Conservation (phyloP, 2,888 invertebrate genomes). For the Standfussiana lucernea region DNA sequence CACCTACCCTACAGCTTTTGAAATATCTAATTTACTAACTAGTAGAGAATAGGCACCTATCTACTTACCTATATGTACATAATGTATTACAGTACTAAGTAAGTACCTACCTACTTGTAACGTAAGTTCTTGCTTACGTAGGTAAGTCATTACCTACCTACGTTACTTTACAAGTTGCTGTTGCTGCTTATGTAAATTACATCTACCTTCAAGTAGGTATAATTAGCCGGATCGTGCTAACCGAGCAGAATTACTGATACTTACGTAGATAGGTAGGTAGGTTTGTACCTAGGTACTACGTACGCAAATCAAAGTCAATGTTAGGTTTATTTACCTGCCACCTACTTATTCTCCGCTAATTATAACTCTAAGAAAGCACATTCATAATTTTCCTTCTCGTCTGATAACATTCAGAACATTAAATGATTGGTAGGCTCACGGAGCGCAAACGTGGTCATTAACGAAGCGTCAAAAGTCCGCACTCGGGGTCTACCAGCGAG, state of each 20-base stretch:
- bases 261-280: background rate
- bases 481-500: too few species aligned
- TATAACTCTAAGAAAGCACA: background rate
- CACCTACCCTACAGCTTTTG: background rate
- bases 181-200: conserved; percentile 5
- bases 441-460: too few species aligned
- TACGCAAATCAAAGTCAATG: conserved; percentile 23
- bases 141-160: too few species aligned
- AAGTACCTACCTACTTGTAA: too few species aligned
- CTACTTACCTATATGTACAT: background rate
- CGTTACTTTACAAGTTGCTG: too few species aligned
- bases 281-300: background rate
- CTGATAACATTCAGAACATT: background rate
- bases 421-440: too few species aligned
- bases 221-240: conserved; percentile 33
- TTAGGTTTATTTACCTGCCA: conserved; percentile 5
- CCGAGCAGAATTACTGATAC: conserved; percentile 18
- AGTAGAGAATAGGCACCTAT: background rate
- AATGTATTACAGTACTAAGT: background rate
- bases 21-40: background rate
- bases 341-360: background rate
- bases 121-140: too few species aligned
- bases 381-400: background rate
- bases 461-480: too few species aligned
- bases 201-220: conserved; percentile 1